Evolutionary conservation across 2,113 vertebrate genomes (phyloP).

Genomic region (Ariopsis seemanni): DNA sequence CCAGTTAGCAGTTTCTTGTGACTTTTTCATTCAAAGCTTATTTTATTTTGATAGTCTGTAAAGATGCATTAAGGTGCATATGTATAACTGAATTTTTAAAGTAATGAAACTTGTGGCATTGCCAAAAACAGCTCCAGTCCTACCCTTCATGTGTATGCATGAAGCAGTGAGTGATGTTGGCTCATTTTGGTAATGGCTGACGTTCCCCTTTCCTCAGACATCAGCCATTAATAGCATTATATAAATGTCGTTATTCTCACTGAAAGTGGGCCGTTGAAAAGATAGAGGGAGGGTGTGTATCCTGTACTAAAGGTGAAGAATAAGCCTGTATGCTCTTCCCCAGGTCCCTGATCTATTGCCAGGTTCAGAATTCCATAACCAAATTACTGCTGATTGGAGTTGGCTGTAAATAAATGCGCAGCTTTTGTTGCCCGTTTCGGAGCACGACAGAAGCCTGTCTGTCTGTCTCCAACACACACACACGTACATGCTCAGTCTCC

Average conservation of each 20-base stretch:
- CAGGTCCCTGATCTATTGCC: slow-evolving; percentile 4
- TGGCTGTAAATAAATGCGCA: slow-evolving; percentile 4
- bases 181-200: slow-evolving; percentile 6
- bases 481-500: background rate
- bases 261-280: slow-evolving; percentile 11
- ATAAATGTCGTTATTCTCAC: slow-evolving; percentile 17
- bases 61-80: background rate
- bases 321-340: background rate
- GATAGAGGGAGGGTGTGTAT: slow-evolving; percentile 18
- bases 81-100: background rate
- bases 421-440: slow-evolving; percentile 1
- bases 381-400: background rate
- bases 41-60: background rate
- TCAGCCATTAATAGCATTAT: slow-evolving; percentile 39
- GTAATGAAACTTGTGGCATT: too few species aligned
- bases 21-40: background rate
- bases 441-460: slow-evolving; percentile 32
- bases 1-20: background rate
- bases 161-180: slow-evolving; percentile 1
- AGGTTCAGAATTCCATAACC: slow-evolving; percentile 21
- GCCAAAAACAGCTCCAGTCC: too few species aligned
- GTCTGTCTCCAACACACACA: background rate
- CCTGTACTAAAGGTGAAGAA: background rate
- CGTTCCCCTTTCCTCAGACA: slow-evolving; percentile 5
- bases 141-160: background rate